Conservation (phyloP, 1,140 invertebrate species). For the Drosophila subpulchrella region DNA sequence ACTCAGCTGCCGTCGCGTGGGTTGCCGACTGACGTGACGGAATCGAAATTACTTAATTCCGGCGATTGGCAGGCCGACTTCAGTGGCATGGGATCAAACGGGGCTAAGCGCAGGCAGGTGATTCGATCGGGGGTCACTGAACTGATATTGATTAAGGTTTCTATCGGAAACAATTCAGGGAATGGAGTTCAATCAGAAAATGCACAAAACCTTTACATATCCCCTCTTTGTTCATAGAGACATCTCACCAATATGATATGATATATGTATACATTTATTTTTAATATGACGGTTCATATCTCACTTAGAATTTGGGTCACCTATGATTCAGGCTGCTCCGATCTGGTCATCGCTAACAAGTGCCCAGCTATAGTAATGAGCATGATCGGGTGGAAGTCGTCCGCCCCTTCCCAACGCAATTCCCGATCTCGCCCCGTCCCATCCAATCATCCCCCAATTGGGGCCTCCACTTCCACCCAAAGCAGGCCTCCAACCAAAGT, state of each 20-base stretch:
- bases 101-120: slow-evolving; percentile 44
- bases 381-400: slow-evolving; percentile 26
- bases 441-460: slow-evolving; percentile 46
- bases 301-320: slow-evolving; percentile 26
- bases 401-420: slow-evolving; percentile 4
- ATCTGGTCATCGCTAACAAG: slow-evolving; percentile 14
- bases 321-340: background rate
- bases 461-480: slow-evolving; percentile 27
- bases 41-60: slow-evolving; percentile 57
- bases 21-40: slow-evolving; percentile 34
- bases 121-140: background rate
- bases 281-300: too few relatives aligned
- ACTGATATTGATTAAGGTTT: background rate
- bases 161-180: too few relatives aligned
- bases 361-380: slow-evolving; percentile 20
- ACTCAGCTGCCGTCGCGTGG: slow-evolving; percentile 25
- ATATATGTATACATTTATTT: too few relatives aligned
- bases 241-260: too few relatives aligned
- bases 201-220: too few relatives aligned
- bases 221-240: too few relatives aligned
- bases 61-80: slow-evolving; percentile 30
- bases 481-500: slow-evolving; percentile 14
- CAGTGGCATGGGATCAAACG: slow-evolving; percentile 33
- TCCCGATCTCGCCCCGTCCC: slow-evolving; percentile 4
- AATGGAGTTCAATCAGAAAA: too few relatives aligned